phyloP scores from a whole-genome alignment of 2,888 invertebrate species.

The Punctoribates punctum region DNA sequence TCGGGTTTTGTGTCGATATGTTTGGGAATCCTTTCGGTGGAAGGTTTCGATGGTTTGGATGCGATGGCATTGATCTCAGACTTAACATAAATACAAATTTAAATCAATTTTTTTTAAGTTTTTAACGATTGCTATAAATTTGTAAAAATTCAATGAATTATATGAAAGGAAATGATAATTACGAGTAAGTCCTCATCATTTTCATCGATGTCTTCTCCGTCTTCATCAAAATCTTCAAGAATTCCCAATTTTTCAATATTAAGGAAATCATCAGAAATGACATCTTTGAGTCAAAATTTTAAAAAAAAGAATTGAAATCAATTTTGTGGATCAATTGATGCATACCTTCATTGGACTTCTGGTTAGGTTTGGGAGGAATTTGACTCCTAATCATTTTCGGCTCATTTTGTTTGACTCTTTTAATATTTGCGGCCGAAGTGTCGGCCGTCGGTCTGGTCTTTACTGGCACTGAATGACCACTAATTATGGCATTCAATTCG shows the following conservation, averaged over 20 bases:
- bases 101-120: too few species aligned
- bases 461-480: background rate
- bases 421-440: background rate
- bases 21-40: background rate
- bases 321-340: background rate
- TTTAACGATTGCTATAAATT: too few species aligned
- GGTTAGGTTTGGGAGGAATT: background rate
- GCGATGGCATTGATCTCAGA: background rate
- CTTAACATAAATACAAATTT: background rate
- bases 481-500: conserved; percentile 42
- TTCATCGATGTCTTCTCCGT: conserved; percentile 35
- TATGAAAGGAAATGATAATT: too few species aligned
- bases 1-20: background rate
- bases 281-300: too few species aligned
- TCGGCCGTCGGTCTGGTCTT: background rate
- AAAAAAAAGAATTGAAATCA: background rate
- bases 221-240: conserved; percentile 30
- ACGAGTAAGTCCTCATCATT: conserved; percentile 19
- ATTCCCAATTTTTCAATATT: conserved; percentile 31
- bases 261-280: conserved; percentile 22
- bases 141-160: too few species aligned
- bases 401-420: background rate
- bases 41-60: background rate
- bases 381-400: background rate
- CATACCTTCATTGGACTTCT: background rate